phyloP scores from a whole-genome alignment of 1,140 invertebrate genomes.

The Polyergus mexicanus region DNA sequence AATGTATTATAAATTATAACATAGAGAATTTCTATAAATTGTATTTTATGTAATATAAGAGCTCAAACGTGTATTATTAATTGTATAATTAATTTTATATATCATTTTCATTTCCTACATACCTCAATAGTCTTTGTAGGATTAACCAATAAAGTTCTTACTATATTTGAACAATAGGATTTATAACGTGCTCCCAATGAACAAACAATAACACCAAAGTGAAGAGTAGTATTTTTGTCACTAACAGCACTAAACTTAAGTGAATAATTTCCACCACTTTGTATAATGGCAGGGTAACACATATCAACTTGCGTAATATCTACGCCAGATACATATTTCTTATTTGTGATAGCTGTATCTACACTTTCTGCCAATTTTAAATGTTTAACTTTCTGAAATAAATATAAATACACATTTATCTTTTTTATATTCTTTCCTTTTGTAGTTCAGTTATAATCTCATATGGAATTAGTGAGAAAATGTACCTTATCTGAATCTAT shows the following conservation, averaged over 20 bases:
- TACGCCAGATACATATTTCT: constrained; percentile 97
- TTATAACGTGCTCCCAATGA: constrained; percentile 98
- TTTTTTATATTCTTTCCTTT: neutral
- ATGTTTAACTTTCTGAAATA: constrained; percentile 96
- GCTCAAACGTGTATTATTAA: neutral
- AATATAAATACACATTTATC: too few relatives aligned
- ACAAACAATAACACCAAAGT: constrained; percentile 99
- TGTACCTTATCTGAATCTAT: constrained; percentile 97
- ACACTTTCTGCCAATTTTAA: constrained; percentile 97
- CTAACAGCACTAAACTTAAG: constrained; percentile 98
- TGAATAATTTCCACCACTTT: constrained; percentile 98
- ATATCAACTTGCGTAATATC: constrained; percentile 96
- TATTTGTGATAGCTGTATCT: constrained; percentile 95
- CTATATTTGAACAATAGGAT: constrained; percentile 99
- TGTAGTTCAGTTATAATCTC: neutral
- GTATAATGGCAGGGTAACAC: constrained; percentile 99
- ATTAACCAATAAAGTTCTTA: constrained; percentile 98
- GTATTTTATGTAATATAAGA: neutral
- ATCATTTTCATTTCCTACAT: constrained; percentile 73
- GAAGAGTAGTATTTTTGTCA: constrained; percentile 95
- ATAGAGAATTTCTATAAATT: neutral
- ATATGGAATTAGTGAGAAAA: neutral
- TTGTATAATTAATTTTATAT: constrained; percentile 4
- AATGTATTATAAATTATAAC: constrained; percentile 13
- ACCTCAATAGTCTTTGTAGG: constrained; percentile 93